A percentile compares a stretch with the other conserved stretches of the same genome.
Evolutionary conservation across 2,797 vertebrate genomes (phyloP).

Genomic region (Spondyliosoma cantharus): DNA sequence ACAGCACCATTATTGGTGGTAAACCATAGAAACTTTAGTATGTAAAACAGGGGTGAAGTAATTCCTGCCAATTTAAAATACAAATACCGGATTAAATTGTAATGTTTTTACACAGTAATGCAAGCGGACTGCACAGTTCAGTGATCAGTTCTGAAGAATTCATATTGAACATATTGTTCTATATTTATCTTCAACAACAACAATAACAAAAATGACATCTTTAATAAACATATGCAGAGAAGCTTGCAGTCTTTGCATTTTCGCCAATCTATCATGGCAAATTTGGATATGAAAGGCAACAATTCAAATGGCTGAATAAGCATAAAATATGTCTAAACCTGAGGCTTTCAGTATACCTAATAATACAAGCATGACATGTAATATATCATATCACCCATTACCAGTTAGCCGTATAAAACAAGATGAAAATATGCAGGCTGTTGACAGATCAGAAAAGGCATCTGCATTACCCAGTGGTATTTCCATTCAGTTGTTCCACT

Average conservation of each 20-base stretch:
- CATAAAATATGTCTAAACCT: conserved; percentile 90
- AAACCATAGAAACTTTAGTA: neutral
- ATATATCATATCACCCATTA: conserved; percentile 92
- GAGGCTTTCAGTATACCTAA: conserved; percentile 86
- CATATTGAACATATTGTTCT: conserved; percentile 5
- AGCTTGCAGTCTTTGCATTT: conserved; percentile 86
- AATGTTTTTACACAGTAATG: conserved; percentile 14
- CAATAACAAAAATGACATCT: conserved; percentile 28
- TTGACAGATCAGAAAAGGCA: conserved; percentile 76
- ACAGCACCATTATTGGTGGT: neutral
- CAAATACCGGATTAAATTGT: neutral
- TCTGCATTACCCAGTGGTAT: conserved; percentile 75
- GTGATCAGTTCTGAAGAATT: neutral
- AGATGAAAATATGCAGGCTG: conserved; percentile 74
- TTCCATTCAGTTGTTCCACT: conserved; percentile 55
- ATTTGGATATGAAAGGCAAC: conserved; percentile 93
- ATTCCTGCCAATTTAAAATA: neutral
- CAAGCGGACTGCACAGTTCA: neutral
- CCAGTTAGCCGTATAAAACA: conserved; percentile 80
- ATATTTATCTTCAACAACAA: conserved; percentile 44
- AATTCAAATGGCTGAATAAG: conserved; percentile 97
- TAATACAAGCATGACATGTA: conserved; percentile 89
- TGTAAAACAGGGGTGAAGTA: neutral
- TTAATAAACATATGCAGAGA: conserved; percentile 79
- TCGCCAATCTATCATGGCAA: conserved; percentile 90